Evolutionary conservation across 2,113 vertebrate genomes (phyloP), one percentile per base, ranked within the genome.

Genomic region (Oreocharis arfaki): DNA sequence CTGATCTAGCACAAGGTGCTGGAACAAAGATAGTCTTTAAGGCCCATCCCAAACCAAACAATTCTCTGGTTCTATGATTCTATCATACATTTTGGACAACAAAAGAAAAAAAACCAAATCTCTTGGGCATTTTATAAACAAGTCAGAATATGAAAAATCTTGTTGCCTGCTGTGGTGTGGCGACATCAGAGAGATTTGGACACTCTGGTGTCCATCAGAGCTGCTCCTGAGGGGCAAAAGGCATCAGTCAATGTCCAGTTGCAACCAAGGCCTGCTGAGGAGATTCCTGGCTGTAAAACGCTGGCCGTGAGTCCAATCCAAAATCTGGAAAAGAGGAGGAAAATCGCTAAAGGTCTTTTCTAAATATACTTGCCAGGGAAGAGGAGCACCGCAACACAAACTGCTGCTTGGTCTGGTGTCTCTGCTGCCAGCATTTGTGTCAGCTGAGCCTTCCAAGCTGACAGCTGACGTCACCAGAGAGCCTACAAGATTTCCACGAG

Each of bases 241-340:
- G 97, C 97, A 98, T 98, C 97, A 49, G 57, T 98, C 98, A 98
- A 96, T 44, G 96, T 98, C 98, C 96, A 67, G 94, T 92, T 97
- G 97, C 78, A 50, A 87, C 69, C 97, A 97, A 96, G 89, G 90
- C 86, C 94, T 90, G 95, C 68, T 52, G 87, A 88, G 98, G 98
- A 96, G 98, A 98, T 98, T 97, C 65, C 47, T 94, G 75, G 5
- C 91, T 81, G 47, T 92, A 88, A 92, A 97, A 96, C 84, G 74
- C 91, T 89, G 95, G 89, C 95, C 97, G 94, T 3, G 18, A 97
- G 93, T 98, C 95, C 97, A 97, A 98, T 88, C 94, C 93, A 97
- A 95, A 96, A 95, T 50, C 55, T 94, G 71, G 41, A 69, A 97
- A 96, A 96, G 87, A 85, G 94, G 47, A 74, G 75, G 55, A 87